Evolutionary conservation across 2,888 invertebrate species (phyloP).

Genomic region (Lasioglossum villosulum): DNA sequence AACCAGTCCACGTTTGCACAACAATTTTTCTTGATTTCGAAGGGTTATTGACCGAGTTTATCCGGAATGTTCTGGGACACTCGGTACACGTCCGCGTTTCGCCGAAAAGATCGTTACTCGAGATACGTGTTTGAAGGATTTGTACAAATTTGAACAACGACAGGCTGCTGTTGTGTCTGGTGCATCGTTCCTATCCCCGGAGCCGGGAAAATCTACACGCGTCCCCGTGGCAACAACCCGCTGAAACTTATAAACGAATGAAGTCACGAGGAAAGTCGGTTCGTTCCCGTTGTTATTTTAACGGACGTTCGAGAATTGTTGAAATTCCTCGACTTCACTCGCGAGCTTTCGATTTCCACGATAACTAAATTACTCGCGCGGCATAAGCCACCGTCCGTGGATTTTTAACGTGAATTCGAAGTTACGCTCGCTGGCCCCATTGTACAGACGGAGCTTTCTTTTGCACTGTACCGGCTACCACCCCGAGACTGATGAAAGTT

Average conservation of each 20-base stretch:
- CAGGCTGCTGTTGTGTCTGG: neutral
- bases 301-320: neutral
- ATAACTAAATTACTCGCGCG: conserved; percentile 45
- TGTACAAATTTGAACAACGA: conserved; percentile 16
- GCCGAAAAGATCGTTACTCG: no score
- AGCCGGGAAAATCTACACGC: neutral
- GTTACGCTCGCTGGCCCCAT: conserved; percentile 26
- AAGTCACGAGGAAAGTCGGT: neutral
- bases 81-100: neutral
- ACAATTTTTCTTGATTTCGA: neutral
- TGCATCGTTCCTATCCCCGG: no score
- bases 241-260: conserved; percentile 28
- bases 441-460: conserved; percentile 27
- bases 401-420: conserved; percentile 48
- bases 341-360: conserved; percentile 22
- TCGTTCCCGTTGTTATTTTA: conserved; percentile 12
- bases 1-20: neutral
- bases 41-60: neutral
- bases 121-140: neutral
- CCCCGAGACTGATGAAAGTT: conserved; percentile 69
- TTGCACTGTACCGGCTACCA: conserved; percentile 11
- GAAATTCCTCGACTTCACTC: neutral
- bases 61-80: neutral
- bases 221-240: conserved; percentile 14
- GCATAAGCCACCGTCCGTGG: conserved; percentile 23